These are phyloP conservation scores for Aphelinus atriplicis DNA, from an alignment of 1,140 invertebrate species.

Conservation along the genomic window DNA sequence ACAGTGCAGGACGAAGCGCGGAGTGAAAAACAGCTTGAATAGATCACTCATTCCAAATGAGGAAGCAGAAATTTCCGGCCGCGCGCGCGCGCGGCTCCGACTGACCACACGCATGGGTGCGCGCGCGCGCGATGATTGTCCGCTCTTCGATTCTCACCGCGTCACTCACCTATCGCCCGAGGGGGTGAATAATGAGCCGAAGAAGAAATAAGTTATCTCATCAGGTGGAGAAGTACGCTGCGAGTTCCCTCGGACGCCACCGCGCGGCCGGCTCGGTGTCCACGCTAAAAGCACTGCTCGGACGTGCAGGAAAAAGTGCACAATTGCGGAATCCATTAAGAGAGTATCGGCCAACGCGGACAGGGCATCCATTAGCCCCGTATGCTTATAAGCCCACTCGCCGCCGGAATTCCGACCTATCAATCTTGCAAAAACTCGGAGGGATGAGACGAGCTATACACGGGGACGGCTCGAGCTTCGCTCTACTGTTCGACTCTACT, in stretches of 20 bases:
- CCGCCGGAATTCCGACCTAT: no score
- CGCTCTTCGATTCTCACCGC: constrained; percentile 10
- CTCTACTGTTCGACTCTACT: no score
- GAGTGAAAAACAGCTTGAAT: no score
- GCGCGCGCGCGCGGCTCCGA: neutral
- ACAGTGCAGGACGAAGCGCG: no score
- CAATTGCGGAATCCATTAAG: constrained; percentile 58
- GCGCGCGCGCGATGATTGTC: neutral
- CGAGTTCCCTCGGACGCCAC: constrained; percentile 26
- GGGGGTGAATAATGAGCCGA: constrained; percentile 33
- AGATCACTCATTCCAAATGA: constrained; percentile 1
- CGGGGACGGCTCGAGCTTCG: no score
- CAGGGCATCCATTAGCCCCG: constrained; percentile 58
- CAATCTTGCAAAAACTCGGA: no score
- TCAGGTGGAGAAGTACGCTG: constrained; percentile 24
- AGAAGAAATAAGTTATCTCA: constrained; percentile 54
- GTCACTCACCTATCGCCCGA: constrained; percentile 9
- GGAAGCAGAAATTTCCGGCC: constrained; percentile 19
- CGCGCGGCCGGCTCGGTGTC: constrained; percentile 36
- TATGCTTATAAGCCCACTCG: neutral
- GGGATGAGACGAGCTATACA: no score
- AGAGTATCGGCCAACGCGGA: constrained; percentile 52
- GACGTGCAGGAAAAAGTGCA: constrained; percentile 44
- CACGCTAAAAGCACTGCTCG: constrained; percentile 21
- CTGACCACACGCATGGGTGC: neutral